Evolutionary conservation across 2,888 invertebrate species (phyloP).

Genomic region (Acrobasis repandana): DNA sequence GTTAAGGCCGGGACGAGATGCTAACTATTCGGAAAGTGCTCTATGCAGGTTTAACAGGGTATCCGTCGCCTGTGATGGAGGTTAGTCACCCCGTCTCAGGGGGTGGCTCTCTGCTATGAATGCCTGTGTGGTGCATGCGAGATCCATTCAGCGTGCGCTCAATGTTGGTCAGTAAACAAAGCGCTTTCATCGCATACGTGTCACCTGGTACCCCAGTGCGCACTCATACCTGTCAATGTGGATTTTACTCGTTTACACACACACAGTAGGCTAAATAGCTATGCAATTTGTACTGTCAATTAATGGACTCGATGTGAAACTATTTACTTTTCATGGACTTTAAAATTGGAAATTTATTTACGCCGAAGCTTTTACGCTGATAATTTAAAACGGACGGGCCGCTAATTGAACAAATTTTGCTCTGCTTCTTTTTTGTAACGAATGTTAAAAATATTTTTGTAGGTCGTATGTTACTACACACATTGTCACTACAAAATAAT

Average conservation of each 20-base stretch:
- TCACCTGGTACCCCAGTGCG: constrained; percentile 72
- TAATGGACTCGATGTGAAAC: neutral
- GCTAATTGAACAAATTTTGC: neutral
- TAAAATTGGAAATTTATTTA: neutral
- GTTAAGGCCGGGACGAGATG: neutral
- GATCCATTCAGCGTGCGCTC: constrained; percentile 60
- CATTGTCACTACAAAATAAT: too few relatives aligned
- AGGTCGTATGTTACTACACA: too few relatives aligned
- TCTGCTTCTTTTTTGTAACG: too few relatives aligned
- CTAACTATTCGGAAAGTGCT: constrained; percentile 26
- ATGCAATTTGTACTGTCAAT: neutral
- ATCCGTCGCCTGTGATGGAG: constrained; percentile 50
- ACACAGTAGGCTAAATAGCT: neutral
- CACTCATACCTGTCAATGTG: constrained; percentile 3
- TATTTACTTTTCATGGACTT: too few relatives aligned
- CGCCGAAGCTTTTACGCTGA: neutral
- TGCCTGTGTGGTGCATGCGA: constrained; percentile 63
- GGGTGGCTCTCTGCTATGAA: constrained; percentile 63
- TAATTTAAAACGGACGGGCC: neutral
- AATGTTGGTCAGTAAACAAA: constrained; percentile 68
- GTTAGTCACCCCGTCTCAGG: constrained; percentile 66
- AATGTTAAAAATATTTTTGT: too few relatives aligned
- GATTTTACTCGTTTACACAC: neutral
- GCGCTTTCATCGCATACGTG: constrained; percentile 60
- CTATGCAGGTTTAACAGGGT: constrained; percentile 32